Base-by-base conservation (phyloP, 2,797 vertebrate genomes). In the Neosilurus mollespiculum region DNA sequence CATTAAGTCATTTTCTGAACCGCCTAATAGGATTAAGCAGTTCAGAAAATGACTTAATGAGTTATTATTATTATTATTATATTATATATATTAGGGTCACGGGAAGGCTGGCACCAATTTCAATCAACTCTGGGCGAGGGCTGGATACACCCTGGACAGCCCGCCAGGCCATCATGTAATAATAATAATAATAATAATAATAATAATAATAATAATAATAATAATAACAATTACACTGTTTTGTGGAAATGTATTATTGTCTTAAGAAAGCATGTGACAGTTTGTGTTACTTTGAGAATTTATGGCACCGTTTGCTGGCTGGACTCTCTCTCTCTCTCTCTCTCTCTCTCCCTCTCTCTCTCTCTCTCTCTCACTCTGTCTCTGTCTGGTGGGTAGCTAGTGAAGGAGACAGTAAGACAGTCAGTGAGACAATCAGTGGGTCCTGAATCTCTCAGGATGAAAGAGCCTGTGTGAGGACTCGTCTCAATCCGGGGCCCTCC, bases 401-500 rank as follows among this genome's bases (percentile, higher is more conserved):
- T 2, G 6, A 43, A 43, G 37, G 2, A 20, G 37, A 53, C 70
- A 53, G n/a, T 24, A 16, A 69, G 37, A 69, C 34, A 72, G 34
- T 82, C 80, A 87, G 76, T 88, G 83, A 81, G 79, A 62, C 20
- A 49, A n/a, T 11, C 24, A 73, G 77, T 64, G 92, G 81, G 90
- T 90, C 90, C 90, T 72, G 80, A 83, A 62, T 84, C 89, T 93
- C 81, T 89, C 88, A 91, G 92, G 93, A 95, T 95, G 91, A 94
- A 94, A 95, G 93, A 71, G 90, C 90, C 82, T 65, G 94, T 93
- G 92, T 91, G 93, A 87, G 83, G 87, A 80, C 83, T 86, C 91
- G 90, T 90, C 93, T 93, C 92, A 90, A 93, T 94, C 93, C 88
- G 85, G 88, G 89, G 84, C 93, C 92, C 93, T 93, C 92, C 92